A percentile compares a stretch with the other conserved stretches of the same genome.
Conservation (phyloP, 2,888 invertebrate species). For the Atethmia centrago region DNA sequence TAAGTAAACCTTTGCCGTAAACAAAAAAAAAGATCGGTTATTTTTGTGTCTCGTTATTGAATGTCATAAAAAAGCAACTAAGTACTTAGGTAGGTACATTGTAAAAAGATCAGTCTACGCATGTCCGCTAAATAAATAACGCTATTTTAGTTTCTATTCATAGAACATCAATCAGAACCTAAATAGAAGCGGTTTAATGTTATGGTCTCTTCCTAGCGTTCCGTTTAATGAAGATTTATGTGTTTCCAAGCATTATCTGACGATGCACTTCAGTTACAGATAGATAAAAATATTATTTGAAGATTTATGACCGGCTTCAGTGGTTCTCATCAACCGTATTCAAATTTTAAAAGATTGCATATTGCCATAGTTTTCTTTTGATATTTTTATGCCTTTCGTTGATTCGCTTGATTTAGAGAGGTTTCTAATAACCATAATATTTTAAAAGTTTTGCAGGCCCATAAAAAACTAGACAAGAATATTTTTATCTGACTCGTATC, state of each 20-base stretch:
- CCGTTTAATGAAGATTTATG: conserved; percentile 75
- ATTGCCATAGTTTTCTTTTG: conserved; percentile 24
- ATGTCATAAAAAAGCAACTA: conserved; percentile 50
- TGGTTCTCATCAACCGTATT: conserved; percentile 32
- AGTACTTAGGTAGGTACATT: no score
- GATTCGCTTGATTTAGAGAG: background rate
- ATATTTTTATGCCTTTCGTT: conserved; percentile 17
- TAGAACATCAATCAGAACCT: conserved; percentile 73
- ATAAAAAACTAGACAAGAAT: background rate
- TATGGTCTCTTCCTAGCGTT: conserved; percentile 56
- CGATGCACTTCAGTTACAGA: conserved; percentile 66
- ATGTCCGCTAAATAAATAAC: conserved; percentile 55
- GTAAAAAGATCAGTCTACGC: conserved; percentile 69
- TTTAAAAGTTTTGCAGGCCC: background rate
- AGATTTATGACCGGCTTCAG: conserved; percentile 59
- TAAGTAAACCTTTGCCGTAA: no score
- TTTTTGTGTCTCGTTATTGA: conserved; percentile 8
- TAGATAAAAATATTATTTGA: conserved; percentile 63
- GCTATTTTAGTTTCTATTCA: conserved; percentile 67
- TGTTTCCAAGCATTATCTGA: conserved; percentile 58
- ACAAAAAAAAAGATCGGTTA: conserved; percentile 1
- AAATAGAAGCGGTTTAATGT: conserved; percentile 69
- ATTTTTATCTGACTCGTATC: conserved; percentile 3
- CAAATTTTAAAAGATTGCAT: conserved; percentile 12
- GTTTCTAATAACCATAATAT: background rate